Evolutionary conservation across 2,113 vertebrate genomes (phyloP).

Genomic region (Rhizomys pruinosus): DNA sequence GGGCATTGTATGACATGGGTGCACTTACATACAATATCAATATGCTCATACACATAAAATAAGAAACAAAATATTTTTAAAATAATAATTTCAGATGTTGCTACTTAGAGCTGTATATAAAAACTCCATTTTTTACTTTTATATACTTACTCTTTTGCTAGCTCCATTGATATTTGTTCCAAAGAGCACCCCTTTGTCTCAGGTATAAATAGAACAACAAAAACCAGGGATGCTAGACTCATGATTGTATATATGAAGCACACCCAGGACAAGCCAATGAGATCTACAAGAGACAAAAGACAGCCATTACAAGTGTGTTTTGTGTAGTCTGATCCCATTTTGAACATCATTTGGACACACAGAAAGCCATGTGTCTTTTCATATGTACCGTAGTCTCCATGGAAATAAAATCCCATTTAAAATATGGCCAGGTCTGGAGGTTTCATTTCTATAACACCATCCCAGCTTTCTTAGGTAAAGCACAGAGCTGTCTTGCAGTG

Average conservation of each 20-base stretch:
- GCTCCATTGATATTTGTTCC: slow-evolving; percentile 95
- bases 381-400: background rate
- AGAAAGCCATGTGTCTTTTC: background rate
- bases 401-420: background rate
- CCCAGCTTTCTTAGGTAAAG: background rate
- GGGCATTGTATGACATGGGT: no score
- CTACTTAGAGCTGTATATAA: background rate
- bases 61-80: slow-evolving; percentile 21
- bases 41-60: no score
- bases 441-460: background rate
- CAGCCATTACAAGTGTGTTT: background rate
- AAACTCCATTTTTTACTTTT: slow-evolving; percentile 18
- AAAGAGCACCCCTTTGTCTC: slow-evolving; percentile 94
- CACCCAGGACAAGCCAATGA: slow-evolving; percentile 92
- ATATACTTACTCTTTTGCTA: slow-evolving; percentile 92
- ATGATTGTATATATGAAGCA: slow-evolving; percentile 94
- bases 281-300: slow-evolving; percentile 86
- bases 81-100: background rate
- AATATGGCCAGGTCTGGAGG: background rate
- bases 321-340: background rate
- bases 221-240: slow-evolving; percentile 92
- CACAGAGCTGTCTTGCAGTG: background rate
- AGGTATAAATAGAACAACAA: slow-evolving; percentile 93
- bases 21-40: no score
- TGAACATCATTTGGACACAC: background rate